Evolutionary conservation across 2,113 vertebrate genomes (phyloP).

Genomic region (Hiodon alosoides): DNA sequence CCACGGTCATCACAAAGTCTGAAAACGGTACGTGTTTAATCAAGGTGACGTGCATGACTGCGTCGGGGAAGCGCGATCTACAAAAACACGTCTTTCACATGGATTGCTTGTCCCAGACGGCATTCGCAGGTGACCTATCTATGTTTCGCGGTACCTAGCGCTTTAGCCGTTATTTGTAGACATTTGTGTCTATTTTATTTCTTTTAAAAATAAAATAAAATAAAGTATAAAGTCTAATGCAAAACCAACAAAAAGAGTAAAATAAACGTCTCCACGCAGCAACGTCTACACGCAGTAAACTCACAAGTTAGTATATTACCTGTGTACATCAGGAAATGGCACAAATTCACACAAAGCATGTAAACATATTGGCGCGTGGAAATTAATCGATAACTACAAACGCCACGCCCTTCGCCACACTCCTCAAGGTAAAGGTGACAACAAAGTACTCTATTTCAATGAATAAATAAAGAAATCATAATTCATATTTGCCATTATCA

Average conservation of each 20-base stretch:
- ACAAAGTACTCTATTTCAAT: too few relatives aligned
- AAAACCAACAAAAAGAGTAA: background rate
- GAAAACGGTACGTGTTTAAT: slow-evolving; percentile 33
- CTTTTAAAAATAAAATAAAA: too few relatives aligned
- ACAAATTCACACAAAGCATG: too few relatives aligned
- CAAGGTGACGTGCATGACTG: slow-evolving; percentile 38
- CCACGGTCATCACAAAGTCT: background rate
- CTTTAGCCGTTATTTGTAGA: background rate
- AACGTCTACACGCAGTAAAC: background rate
- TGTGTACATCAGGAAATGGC: background rate
- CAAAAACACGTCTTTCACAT: slow-evolving; percentile 30
- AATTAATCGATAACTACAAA: too few relatives aligned
- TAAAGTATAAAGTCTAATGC: background rate
- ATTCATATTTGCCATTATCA: too few relatives aligned
- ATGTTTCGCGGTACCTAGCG: background rate
- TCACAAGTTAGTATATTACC: background rate
- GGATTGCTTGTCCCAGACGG: slow-evolving; percentile 22
- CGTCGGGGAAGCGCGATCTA: slow-evolving; percentile 8
- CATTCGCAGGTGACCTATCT: slow-evolving; percentile 27
- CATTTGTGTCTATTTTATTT: background rate
- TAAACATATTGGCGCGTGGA: too few relatives aligned
- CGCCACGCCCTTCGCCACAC: too few relatives aligned
- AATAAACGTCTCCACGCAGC: background rate
- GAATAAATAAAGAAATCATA: too few relatives aligned
- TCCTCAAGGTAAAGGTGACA: background rate